phyloP scores from a whole-genome alignment of 2,113 vertebrate genomes.

The Nyctibius bracteatus region DNA sequence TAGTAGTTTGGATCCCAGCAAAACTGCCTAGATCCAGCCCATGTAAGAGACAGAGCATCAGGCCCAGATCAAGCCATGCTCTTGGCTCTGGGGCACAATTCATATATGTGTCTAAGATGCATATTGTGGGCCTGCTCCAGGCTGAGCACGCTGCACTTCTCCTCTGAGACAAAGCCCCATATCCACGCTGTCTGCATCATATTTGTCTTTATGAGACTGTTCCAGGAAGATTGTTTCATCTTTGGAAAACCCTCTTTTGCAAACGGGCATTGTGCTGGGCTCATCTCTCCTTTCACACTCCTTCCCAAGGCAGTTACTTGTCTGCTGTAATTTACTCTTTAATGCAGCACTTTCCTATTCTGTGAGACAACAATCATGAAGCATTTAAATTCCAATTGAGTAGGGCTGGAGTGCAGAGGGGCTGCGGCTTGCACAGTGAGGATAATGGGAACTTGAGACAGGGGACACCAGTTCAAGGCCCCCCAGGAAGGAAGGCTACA shows the following conservation, averaged over 20 bases:
- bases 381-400: constrained; percentile 80
- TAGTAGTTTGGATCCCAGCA: neutral
- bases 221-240: constrained; percentile 44
- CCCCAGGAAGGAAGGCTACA: constrained; percentile 69
- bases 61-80: neutral
- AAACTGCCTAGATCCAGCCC: neutral
- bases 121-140: neutral
- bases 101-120: neutral
- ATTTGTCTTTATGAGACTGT: neutral
- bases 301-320: constrained; percentile 62
- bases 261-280: constrained; percentile 34
- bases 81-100: neutral
- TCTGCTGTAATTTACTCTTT: constrained; percentile 71
- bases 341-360: constrained; percentile 66
- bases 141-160: neutral
- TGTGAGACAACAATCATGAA: constrained; percentile 69
- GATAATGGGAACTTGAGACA: constrained; percentile 71
- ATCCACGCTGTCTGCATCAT: neutral
- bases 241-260: constrained; percentile 26
- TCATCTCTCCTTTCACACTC: constrained; percentile 54
- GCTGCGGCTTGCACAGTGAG: constrained; percentile 6
- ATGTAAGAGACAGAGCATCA: neutral
- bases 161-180: neutral
- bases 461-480: constrained; percentile 70
- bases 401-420: constrained; percentile 65